Evolutionary conservation across 1,140 invertebrate species (phyloP), one percentile per base, ranked within the genome.

Genomic region (Drosophila sproati): DNA sequence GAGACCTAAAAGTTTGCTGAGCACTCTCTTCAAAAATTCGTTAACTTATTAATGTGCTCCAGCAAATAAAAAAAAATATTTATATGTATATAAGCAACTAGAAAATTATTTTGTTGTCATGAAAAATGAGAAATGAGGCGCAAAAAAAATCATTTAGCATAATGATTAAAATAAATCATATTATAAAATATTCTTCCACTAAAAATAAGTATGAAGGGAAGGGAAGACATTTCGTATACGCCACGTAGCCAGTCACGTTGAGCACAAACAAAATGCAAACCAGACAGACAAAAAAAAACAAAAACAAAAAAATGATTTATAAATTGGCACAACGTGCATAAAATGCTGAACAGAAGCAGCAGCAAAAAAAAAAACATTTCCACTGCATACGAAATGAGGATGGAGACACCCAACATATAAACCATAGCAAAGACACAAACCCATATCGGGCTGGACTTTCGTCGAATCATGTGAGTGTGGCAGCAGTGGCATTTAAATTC

Each of bases 91-190:
- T 55, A 50, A 56, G 66, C 57, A 51, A 5, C 29, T 5, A n/a
- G 50, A 60, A 80, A 62, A 87, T 82, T 85, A 83, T 83, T 89
- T 72, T 52, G 35, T 43, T 72, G 70, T 72, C 73, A 76, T 1
- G 7, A 41, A 10, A 41, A 41, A 41, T 41, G 39, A 80, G 69
- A 72, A 68, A 64, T 83, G 85, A 88, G 75, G 80, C 52, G 54
- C 54, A 59, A 48, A 68, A 87, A 87, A 70, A 78, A 89, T 88
- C 85, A 88, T 89, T 89, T 89, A 89, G 86, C 85, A 89, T 89
- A 80, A 89, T 89, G 85, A 89, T 89, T 89, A 89, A 89, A 89
- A 89, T 89, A 89, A 89, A 89, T 89, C 85, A 89, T 89, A 78
- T 89, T 89, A 62, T 70, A 74, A 59, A 55, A 47, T 64, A 73